Percentiles rank a stretch among this genome's conserved stretches.
phyloP scores from a whole-genome alignment of 2,888 invertebrate species.

The Watsonalla cultraria region DNA sequence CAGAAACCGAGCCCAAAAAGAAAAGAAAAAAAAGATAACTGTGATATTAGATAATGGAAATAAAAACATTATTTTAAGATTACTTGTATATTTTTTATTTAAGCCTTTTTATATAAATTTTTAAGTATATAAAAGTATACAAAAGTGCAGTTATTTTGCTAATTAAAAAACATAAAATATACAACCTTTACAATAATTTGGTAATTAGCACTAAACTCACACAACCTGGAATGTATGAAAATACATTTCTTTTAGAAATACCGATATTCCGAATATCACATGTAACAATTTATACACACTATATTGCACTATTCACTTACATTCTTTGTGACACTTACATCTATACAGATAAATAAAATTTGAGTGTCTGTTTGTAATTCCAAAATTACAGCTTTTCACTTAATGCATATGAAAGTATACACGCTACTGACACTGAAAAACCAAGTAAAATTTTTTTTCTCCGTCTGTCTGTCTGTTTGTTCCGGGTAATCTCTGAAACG shows the following conservation, averaged over 20 bases:
- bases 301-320: conserved; percentile 32
- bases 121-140: conserved; percentile 6
- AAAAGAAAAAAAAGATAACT: conserved; percentile 35
- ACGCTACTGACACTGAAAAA: too few relatives aligned
- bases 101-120: background rate
- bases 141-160: conserved; percentile 5
- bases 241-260: conserved; percentile 50
- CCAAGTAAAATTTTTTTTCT: too few relatives aligned
- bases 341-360: too few relatives aligned
- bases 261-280: conserved; percentile 51
- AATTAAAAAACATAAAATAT: conserved; percentile 10
- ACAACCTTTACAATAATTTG: conserved; percentile 9
- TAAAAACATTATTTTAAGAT: background rate
- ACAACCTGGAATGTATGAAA: conserved; percentile 61
- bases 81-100: background rate
- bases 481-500: too few relatives aligned
- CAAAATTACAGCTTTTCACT: too few relatives aligned
- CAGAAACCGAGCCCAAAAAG: conserved; percentile 45
- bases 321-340: conserved; percentile 29
- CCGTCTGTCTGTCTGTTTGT: too few relatives aligned
- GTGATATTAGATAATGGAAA: conserved; percentile 10
- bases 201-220: conserved; percentile 16
- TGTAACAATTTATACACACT: conserved; percentile 16
- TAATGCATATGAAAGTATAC: too few relatives aligned
- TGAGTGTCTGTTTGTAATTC: too few relatives aligned